Conservation (phyloP, 1,140 invertebrate species). For the Drosophila busckii region DNA sequence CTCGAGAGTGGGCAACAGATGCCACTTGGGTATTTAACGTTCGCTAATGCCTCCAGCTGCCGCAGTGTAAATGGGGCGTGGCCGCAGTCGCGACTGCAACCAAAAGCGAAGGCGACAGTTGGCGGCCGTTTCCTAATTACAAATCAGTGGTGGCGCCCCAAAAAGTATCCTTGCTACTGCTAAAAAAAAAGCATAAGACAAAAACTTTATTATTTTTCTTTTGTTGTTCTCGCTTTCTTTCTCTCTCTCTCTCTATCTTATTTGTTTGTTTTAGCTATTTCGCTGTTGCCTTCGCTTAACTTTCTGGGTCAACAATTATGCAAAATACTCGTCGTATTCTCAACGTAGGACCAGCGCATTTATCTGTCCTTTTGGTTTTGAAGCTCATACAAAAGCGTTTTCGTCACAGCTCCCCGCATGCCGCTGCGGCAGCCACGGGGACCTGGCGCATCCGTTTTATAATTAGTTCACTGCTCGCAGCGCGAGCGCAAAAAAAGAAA, state of each 20-base stretch:
- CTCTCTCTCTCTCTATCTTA: conserved; percentile 18
- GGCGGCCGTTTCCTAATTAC: conserved; percentile 78
- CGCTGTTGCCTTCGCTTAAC: conserved; percentile 51
- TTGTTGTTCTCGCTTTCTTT: too few relatives aligned
- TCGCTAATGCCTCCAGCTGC: conserved; percentile 64
- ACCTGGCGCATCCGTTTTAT: conserved; percentile 63
- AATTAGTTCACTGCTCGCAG: conserved; percentile 54
- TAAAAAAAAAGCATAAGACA: conserved; percentile 27
- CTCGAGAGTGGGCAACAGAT: conserved; percentile 35
- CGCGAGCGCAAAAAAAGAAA: conserved; percentile 4
- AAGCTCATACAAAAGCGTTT: conserved; percentile 42
- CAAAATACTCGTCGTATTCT: conserved; percentile 76
- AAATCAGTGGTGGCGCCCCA: conserved; percentile 60
- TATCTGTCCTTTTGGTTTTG: conserved; percentile 59
- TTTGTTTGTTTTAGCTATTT: conserved; percentile 16
- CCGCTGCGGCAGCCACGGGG: conserved; percentile 1
- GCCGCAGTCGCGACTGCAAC: conserved; percentile 25
- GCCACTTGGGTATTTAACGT: conserved; percentile 75
- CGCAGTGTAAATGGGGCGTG: conserved; percentile 67
- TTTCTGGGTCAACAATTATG: conserved; percentile 77
- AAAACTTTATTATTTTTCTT: conserved; percentile 54
- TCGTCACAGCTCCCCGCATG: background rate
- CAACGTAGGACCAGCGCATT: conserved; percentile 62
- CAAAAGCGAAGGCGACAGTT: conserved; percentile 69
- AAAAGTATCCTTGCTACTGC: conserved; percentile 26